Percentiles rank a stretch among this genome's conserved stretches.
These are phyloP conservation scores for Nettapus auritus DNA, from an alignment of 2,113 vertebrate genomes.

Conservation along the genomic window DNA sequence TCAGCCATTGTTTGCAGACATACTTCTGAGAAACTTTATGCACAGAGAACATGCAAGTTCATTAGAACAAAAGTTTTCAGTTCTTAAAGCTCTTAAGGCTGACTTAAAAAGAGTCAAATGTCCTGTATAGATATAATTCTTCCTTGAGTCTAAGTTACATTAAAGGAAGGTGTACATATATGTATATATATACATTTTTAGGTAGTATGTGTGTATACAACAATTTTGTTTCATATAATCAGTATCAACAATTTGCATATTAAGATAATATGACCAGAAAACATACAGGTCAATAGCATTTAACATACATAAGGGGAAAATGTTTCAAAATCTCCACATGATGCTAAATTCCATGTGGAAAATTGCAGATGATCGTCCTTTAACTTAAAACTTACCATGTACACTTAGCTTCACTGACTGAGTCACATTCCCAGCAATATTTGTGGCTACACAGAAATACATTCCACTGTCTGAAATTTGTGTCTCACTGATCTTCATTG, in stretches of 20 bases:
- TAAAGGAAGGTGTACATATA: background rate
- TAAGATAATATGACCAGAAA: background rate
- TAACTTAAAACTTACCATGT: conserved; percentile 80
- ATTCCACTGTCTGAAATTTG: conserved; percentile 88
- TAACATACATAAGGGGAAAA: background rate
- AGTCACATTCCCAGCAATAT: conserved; percentile 95
- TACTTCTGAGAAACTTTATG: background rate
- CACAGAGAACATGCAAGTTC: background rate
- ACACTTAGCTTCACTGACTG: conserved; percentile 86
- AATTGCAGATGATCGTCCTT: background rate
- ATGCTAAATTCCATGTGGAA: background rate
- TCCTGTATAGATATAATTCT: background rate
- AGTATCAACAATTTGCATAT: background rate
- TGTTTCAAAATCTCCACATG: background rate
- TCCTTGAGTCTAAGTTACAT: background rate
- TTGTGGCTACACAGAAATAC: conserved; percentile 92
- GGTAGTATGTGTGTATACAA: background rate
- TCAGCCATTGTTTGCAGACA: background rate
- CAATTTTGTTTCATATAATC: background rate
- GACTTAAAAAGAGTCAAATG: background rate
- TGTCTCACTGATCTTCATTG: conserved; percentile 89
- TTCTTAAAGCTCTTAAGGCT: background rate
- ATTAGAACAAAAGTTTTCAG: background rate
- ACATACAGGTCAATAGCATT: background rate
- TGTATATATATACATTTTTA: background rate